These are phyloP conservation scores for Elgaria multicarinata DNA, from an alignment of 2,113 vertebrate species.

Conservation along the genomic window DNA sequence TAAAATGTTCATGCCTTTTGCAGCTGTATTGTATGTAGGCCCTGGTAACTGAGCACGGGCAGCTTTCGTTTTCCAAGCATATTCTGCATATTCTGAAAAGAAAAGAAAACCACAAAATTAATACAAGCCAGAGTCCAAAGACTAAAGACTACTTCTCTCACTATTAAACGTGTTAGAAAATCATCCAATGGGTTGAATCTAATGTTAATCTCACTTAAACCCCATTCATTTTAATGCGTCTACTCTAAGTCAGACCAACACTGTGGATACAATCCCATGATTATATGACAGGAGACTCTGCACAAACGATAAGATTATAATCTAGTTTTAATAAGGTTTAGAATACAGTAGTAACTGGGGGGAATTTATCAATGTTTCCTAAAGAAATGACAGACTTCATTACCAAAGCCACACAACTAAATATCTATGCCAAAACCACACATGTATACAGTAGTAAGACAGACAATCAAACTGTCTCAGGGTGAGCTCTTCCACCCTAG, in stretches of 20 bases:
- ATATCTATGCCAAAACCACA: neutral
- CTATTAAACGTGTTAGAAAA: neutral
- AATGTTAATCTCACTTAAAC: too few species aligned
- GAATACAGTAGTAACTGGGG: neutral
- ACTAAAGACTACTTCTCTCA: conserved; percentile 26
- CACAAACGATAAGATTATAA: neutral
- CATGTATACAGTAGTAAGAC: neutral
- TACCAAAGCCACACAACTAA: neutral
- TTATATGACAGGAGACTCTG: neutral
- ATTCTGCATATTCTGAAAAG: conserved; percentile 81
- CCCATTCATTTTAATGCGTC: too few species aligned
- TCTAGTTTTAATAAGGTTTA: neutral
- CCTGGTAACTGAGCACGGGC: conserved; percentile 80
- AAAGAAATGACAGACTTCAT: too few species aligned
- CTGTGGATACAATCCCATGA: too few species aligned
- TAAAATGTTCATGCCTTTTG: conserved; percentile 81
- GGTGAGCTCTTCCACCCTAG: neutral
- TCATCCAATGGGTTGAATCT: neutral
- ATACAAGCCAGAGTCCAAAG: conserved; percentile 13
- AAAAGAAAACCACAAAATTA: conserved; percentile 43
- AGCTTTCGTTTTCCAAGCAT: conserved; percentile 86
- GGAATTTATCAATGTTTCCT: neutral
- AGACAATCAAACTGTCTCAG: neutral
- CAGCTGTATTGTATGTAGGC: conserved; percentile 78
- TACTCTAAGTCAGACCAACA: too few species aligned